Percentiles rank a stretch among this genome's conserved stretches.
Evolutionary conservation across 2,113 vertebrate species (phyloP).

Genomic region (Callopanchax toddi): DNA sequence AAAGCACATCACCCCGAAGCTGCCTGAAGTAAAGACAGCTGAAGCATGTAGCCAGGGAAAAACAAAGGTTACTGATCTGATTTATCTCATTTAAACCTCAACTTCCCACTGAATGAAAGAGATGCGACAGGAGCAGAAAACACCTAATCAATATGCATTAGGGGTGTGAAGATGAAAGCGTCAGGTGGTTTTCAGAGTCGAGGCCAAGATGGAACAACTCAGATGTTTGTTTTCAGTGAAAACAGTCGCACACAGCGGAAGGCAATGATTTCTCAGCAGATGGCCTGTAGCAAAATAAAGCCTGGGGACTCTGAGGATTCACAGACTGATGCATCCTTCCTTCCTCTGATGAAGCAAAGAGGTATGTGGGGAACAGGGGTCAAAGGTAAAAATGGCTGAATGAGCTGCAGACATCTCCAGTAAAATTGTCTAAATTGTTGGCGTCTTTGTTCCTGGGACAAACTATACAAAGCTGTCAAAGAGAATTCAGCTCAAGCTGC

Average conservation of each 20-base stretch:
- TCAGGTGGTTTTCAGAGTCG: constrained; percentile 34
- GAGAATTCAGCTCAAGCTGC: too few relatives aligned
- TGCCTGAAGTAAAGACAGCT: constrained; percentile 16
- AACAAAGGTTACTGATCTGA: constrained; percentile 33
- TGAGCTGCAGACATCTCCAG: constrained; percentile 38
- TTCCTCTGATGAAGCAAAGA: constrained; percentile 17
- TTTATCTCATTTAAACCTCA: constrained; percentile 14
- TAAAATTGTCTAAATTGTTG: constrained; percentile 39
- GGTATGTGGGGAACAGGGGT: constrained; percentile 31
- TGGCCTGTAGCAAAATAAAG: constrained; percentile 49
- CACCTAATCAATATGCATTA: constrained; percentile 40
- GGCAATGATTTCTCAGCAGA: constrained; percentile 29
- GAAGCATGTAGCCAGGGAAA: constrained; percentile 13
- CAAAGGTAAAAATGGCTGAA: constrained; percentile 36
- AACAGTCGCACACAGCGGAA: constrained; percentile 7
- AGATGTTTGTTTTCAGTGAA: constrained; percentile 34
- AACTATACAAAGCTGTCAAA: neutral
- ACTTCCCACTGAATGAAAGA: constrained; percentile 2
- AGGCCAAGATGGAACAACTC: constrained; percentile 39
- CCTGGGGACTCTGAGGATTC: constrained; percentile 36
- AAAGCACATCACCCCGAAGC: constrained; percentile 20
- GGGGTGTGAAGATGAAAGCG: constrained; percentile 22
- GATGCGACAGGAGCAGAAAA: constrained; percentile 8
- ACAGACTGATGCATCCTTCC: constrained; percentile 51
- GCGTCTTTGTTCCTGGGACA: constrained; percentile 43